Percentiles rank a stretch among this genome's conserved stretches.
Evolutionary conservation across 2,797 vertebrate genomes (phyloP).

Genomic region (Naso thynnoides): DNA sequence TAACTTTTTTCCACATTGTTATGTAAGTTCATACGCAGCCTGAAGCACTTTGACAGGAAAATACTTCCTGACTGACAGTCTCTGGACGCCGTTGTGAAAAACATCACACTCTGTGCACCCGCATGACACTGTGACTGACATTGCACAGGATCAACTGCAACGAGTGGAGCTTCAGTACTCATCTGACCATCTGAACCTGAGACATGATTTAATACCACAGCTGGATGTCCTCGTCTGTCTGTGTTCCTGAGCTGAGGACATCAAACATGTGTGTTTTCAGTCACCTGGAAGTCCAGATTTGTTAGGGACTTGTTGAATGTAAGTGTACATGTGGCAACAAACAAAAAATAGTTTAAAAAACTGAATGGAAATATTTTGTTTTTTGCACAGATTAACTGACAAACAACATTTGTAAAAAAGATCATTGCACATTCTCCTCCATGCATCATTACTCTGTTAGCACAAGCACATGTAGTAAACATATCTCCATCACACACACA

Average conservation of each 20-base stretch:
- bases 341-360: not conserved
- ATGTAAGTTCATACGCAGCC: not conserved
- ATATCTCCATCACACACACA: too few species aligned
- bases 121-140: constrained; percentile 2
- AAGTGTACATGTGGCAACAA: not conserved
- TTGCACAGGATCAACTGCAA: not conserved
- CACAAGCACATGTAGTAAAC: constrained; percentile 1
- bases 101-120: not conserved
- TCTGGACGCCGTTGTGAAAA: not conserved
- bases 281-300: not conserved
- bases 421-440: not conserved
- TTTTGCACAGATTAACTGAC: not conserved
- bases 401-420: not conserved
- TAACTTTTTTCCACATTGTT: not conserved
- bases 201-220: too few species aligned
- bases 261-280: not conserved
- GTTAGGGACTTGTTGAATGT: not conserved
- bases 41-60: not conserved
- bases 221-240: too few species aligned
- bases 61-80: not conserved
- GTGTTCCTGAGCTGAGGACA: too few species aligned
- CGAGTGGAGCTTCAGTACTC: not conserved
- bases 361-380: not conserved
- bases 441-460: constrained; percentile 40
- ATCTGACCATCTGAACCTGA: not conserved